These are phyloP conservation scores for Fukomys damarensis DNA, from an alignment of 2,113 vertebrate species.

Conservation along the genomic window DNA sequence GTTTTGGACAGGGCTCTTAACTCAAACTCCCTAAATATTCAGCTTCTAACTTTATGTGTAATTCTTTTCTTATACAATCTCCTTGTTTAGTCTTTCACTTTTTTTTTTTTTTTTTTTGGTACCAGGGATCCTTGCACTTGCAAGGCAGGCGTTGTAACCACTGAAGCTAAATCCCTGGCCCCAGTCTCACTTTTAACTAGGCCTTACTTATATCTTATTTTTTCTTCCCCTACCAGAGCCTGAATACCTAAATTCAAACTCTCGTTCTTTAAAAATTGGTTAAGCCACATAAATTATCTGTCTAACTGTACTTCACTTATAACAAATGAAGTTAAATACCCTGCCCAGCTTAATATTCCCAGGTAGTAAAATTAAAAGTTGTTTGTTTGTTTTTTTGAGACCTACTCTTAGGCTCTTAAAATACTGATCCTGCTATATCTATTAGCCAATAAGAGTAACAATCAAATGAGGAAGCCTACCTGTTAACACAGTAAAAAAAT, in stretches of 20 bases:
- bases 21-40: not conserved
- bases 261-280: not conserved
- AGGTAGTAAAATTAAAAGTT: not conserved
- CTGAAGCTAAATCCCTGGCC: too few relatives aligned
- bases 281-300: not conserved
- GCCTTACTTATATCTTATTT: not conserved
- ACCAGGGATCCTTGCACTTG: too few relatives aligned
- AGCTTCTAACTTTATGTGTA: not conserved
- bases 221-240: not conserved
- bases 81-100: not conserved
- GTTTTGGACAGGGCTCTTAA: not conserved
- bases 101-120: too few relatives aligned
- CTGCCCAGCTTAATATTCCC: not conserved
- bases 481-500: conserved; percentile 24
- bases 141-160: too few relatives aligned
- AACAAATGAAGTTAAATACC: conserved; percentile 33
- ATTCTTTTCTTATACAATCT: not conserved
- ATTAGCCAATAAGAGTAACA: not conserved
- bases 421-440: conserved; percentile 25
- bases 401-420: not conserved
- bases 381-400: not conserved
- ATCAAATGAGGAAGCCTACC: not conserved
- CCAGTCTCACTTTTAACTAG: conserved; percentile 28
- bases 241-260: conserved; percentile 3
- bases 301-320: not conserved